Conservation (phyloP, 2,113 vertebrate genomes). For the Chaenocephalus aceratus region DNA sequence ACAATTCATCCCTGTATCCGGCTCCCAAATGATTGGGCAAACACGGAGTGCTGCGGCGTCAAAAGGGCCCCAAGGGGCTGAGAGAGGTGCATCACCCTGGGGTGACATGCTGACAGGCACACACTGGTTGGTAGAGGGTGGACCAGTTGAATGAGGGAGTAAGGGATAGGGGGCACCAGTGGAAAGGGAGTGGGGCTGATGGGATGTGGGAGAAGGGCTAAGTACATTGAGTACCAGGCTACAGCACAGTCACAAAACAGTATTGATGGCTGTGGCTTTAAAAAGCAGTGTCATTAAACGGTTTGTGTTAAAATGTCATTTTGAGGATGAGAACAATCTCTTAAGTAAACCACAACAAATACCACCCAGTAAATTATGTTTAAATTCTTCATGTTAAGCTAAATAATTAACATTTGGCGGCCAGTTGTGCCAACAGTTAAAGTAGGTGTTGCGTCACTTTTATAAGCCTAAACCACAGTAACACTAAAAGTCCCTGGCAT, state of each 20-base stretch:
- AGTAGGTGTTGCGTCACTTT: conserved; percentile 61
- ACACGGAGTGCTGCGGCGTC: conserved; percentile 75
- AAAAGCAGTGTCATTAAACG: conserved; percentile 35
- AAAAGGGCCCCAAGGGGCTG: conserved; percentile 75
- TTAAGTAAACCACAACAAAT: conserved; percentile 52
- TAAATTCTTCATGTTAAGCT: conserved; percentile 49
- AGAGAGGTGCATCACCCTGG: conserved; percentile 74
- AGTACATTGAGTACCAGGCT: conserved; percentile 38
- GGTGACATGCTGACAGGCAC: conserved; percentile 72
- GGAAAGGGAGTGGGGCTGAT: conserved; percentile 9
- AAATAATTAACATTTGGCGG: conserved; percentile 65
- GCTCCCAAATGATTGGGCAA: conserved; percentile 82
- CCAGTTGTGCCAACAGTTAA: conserved; percentile 62
- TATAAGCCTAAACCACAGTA: conserved; percentile 57
- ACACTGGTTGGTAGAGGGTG: conserved; percentile 63
- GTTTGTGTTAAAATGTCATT: conserved; percentile 47
- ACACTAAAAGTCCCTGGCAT: conserved; percentile 56
- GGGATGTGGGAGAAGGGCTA: conserved; percentile 42
- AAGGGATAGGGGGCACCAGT: conserved; percentile 25
- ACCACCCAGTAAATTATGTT: conserved; percentile 24
- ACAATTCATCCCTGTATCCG: conserved; percentile 82
- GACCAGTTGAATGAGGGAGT: conserved; percentile 44
- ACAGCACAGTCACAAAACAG: conserved; percentile 36
- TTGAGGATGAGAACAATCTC: conserved; percentile 38
- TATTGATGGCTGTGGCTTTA: conserved; percentile 30